These are phyloP conservation scores for Acronicta leporina DNA, from an alignment of 2,888 invertebrate genomes.

Conservation along the genomic window DNA sequence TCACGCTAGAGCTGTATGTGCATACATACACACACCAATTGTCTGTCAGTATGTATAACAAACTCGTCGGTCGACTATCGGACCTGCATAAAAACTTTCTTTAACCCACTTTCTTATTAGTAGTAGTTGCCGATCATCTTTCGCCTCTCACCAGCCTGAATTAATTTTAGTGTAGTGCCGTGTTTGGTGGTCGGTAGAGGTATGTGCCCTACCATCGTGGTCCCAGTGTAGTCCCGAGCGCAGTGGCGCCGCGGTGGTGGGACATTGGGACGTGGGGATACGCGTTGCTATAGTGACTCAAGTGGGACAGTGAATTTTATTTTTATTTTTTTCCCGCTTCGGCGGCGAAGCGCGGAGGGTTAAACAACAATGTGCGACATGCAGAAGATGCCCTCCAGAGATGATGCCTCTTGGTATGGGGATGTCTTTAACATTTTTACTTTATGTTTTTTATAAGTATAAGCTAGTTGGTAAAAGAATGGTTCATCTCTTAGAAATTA, in stretches of 20 bases:
- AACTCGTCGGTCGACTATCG: slow-evolving; percentile 78
- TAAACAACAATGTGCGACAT: slow-evolving; percentile 80
- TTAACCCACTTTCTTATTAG: slow-evolving; percentile 88
- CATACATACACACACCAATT: slow-evolving; percentile 65
- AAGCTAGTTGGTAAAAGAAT: neutral
- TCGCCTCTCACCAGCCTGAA: slow-evolving; percentile 80
- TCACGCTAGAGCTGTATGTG: slow-evolving; percentile 76
- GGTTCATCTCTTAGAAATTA: neutral
- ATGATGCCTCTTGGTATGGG: slow-evolving; percentile 83
- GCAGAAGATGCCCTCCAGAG: slow-evolving; percentile 85
- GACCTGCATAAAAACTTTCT: slow-evolving; percentile 86
- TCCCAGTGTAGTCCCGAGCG: slow-evolving; percentile 83
- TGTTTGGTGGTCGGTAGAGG: slow-evolving; percentile 81
- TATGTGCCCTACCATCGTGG: slow-evolving; percentile 84
- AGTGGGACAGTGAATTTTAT: slow-evolving; percentile 79
- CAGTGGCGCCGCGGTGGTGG: slow-evolving; percentile 80
- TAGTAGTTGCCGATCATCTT: slow-evolving; percentile 76
- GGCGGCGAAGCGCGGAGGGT: slow-evolving; percentile 63
- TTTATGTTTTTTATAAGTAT: slow-evolving; percentile 23
- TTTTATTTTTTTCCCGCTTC: slow-evolving; percentile 73
- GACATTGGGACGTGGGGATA: slow-evolving; percentile 81
- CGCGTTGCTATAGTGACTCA: slow-evolving; percentile 68
- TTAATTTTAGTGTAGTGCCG: slow-evolving; percentile 81
- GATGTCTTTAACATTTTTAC: slow-evolving; percentile 51
- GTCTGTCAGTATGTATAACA: slow-evolving; percentile 75